Percentiles rank a stretch among this genome's conserved stretches.
These are phyloP conservation scores for Zele albiditarsus DNA, from an alignment of 2,888 invertebrate genomes.

Conservation along the genomic window DNA sequence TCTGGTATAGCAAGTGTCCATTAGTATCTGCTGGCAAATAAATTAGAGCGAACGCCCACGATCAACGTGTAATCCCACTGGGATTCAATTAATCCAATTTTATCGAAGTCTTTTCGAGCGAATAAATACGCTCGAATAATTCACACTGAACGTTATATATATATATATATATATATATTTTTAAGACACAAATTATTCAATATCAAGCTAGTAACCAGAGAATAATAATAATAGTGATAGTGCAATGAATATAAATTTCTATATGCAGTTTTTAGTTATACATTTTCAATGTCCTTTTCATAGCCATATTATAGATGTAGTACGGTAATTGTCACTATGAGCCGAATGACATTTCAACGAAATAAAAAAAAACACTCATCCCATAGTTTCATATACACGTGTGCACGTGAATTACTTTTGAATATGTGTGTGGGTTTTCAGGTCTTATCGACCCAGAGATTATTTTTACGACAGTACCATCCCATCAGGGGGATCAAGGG, in stretches of 20 bases:
- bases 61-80: slow-evolving; percentile 29
- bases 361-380: background rate
- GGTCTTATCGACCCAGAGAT: slow-evolving; percentile 65
- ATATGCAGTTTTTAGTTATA: background rate
- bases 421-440: slow-evolving; percentile 49
- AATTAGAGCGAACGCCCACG: slow-evolving; percentile 32
- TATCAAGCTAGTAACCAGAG: background rate
- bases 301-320: background rate
- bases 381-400: background rate
- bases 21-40: slow-evolving; percentile 21
- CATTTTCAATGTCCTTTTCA: background rate
- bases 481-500: slow-evolving; percentile 62
- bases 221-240: background rate
- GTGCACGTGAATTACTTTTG: background rate
- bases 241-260: background rate
- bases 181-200: background rate
- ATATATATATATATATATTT: slow-evolving; percentile 23
- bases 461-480: slow-evolving; percentile 67
- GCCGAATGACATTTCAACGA: slow-evolving; percentile 25
- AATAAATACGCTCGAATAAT: slow-evolving; percentile 41
- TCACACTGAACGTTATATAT: slow-evolving; percentile 25
- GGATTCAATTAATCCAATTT: slow-evolving; percentile 39
- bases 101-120: slow-evolving; percentile 39
- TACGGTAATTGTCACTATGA: slow-evolving; percentile 1
- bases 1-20: slow-evolving; percentile 18